Evolutionary conservation across 2,113 vertebrate genomes (phyloP), one percentile per base, ranked within the genome.

Genomic region (Thinocorus orbignyianus): DNA sequence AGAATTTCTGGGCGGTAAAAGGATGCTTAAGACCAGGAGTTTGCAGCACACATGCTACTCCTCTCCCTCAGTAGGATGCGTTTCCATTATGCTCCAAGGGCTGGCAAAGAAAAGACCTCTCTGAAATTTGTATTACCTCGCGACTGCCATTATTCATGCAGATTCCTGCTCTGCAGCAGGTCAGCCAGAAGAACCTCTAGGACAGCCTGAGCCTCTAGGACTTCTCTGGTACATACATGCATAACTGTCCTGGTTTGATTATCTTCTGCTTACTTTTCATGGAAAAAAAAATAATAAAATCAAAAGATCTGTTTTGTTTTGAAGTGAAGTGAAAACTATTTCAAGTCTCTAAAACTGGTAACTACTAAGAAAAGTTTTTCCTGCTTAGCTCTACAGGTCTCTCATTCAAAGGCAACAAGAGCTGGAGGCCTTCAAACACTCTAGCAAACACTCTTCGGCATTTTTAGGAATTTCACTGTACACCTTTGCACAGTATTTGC

Each of bases 141-240:
- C 60, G 58, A 37, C 26, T 28, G 58, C 23, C 28, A 2, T 6
- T 44, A n/a, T 11, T 24, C 58, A 22, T 0, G 0, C 33, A 62
- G 24, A 52, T 25, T 58, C n/a, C 70, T 44, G 73, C 68, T 61
- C 41, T 2, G 1, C 57, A 71, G 33, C 54, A 81, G 14, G 8
- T n/a, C 35, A 68, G 57, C 14, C 7, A 22, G 25, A 37, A 81
- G 30, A 71, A 17, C 2, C n/a, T n/a, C n/a, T n/a, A n/a, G n/a
- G n/a, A n/a, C n/a, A n/a, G 2, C 28, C 72, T n/a, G 11, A 62
- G 49, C 37, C n/a, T 52, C 55, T 2, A 39, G 19, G 30, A 57
- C 17, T 33, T 11, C 70, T 51, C 65, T 30, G 18, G 10, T 8
- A 17, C 14, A 4, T 2, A 10, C 2, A 1, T 3, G 4, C 11